phyloP scores from a whole-genome alignment of 2,797 vertebrate genomes.

The Myripristis jacobus region DNA sequence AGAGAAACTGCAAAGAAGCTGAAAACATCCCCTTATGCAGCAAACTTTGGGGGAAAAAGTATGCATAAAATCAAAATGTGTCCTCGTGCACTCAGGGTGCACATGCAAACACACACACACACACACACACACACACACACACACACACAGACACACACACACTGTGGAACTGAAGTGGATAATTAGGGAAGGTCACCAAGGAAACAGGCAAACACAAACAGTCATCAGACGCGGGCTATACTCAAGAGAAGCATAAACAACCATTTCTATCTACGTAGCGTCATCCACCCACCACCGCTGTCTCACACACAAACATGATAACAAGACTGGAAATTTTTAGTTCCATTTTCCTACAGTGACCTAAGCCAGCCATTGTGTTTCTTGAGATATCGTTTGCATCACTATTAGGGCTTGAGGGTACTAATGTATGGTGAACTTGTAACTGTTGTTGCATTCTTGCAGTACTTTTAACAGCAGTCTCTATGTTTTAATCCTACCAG shows the following conservation, averaged over 20 bases:
- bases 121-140: conserved; percentile 34
- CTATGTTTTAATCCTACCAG: not conserved
- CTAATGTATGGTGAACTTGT: too few species aligned
- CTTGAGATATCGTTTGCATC: conserved; percentile 16
- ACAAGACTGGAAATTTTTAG: conserved; percentile 50
- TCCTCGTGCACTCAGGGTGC: conserved; percentile 75
- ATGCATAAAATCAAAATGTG: not conserved
- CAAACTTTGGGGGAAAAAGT: conserved; percentile 38
- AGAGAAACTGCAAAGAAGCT: conserved; percentile 18
- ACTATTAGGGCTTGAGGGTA: conserved; percentile 15
- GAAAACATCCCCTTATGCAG: conserved; percentile 38
- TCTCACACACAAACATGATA: conserved; percentile 54
- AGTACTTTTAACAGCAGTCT: conserved; percentile 1
- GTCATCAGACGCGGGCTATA: conserved; percentile 52
- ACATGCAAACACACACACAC: conserved; percentile 41
- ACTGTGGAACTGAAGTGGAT: conserved; percentile 65
- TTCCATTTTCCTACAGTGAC: conserved; percentile 40
- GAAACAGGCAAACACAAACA: conserved; percentile 72
- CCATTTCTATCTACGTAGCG: conserved; percentile 25
- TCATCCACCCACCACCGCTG: conserved; percentile 42
- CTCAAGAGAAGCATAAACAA: conserved; percentile 58
- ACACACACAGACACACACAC: conserved; percentile 33
- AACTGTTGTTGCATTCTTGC: not conserved
- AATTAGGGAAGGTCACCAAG: conserved; percentile 78
- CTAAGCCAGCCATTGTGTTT: conserved; percentile 20